A percentile compares a stretch with the other conserved stretches of the same genome.
phyloP scores from a whole-genome alignment of 2,113 vertebrate species.

The Poecilia latipinna region DNA sequence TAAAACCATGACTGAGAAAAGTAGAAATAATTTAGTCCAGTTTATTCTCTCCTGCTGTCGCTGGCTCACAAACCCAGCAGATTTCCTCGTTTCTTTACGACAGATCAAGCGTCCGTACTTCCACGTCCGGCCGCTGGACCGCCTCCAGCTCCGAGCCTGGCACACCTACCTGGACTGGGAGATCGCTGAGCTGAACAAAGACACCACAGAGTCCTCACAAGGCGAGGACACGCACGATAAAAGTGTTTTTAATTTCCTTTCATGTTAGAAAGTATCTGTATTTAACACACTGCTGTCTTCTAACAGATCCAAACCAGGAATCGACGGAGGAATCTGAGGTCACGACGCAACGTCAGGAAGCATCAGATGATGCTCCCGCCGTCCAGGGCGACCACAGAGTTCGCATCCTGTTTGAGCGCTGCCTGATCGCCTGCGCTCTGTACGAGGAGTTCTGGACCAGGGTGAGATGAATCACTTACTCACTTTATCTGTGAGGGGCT shows the following conservation, averaged over 20 bases:
- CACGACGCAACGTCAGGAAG: conserved; percentile 31
- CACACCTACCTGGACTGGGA: conserved; percentile 88
- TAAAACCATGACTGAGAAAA: too few species aligned
- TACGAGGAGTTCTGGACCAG: conserved; percentile 89
- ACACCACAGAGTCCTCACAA: conserved; percentile 37
- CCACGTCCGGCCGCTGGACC: conserved; percentile 84
- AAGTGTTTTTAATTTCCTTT: neutral
- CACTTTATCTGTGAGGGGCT: neutral
- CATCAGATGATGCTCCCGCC: conserved; percentile 18
- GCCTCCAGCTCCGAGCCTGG: conserved; percentile 85
- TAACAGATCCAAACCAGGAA: conserved; percentile 44
- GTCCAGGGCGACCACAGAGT: conserved; percentile 71
- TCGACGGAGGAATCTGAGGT: conserved; percentile 47
- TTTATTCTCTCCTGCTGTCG: neutral
- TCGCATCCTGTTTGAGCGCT: conserved; percentile 85
- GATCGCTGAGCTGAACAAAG: conserved; percentile 58
- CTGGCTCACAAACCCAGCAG: neutral
- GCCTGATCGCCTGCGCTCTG: conserved; percentile 86
- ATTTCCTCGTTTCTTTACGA: neutral
- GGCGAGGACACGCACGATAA: conserved; percentile 16
- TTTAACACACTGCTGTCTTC: neutral
- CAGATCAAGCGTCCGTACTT: conserved; percentile 89
- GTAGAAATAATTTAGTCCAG: neutral
- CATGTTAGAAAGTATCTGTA: neutral
- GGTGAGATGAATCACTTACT: conserved; percentile 64